Base-by-base conservation (phyloP, 2,113 vertebrate species). In the Crotalus horridus region DNA sequence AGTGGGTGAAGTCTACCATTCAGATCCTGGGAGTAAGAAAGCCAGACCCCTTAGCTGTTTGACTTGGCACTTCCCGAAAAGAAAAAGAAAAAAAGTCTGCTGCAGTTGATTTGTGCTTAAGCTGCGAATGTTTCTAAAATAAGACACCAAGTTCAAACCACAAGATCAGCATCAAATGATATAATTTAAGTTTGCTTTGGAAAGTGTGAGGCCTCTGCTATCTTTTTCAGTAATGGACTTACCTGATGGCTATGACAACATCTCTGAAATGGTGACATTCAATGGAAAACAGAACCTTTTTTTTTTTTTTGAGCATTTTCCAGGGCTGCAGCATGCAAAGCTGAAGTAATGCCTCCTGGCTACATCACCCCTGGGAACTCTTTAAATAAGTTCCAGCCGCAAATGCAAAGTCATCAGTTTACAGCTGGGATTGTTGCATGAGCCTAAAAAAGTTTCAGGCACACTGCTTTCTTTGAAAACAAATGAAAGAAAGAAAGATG, bases 131-230 rank as follows among this genome's bases (percentile, higher is more conserved):
- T 95, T 96, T 96, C 96, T 97, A 96, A 96, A 97, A 96, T 94
- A 96, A 81, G 95, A 96, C 95, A 94, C 95, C 85, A 85, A 91
- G 95, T 96, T 96, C 95, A 96, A 97, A 96, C 97, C 96, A 93
- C 97, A 97, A 95, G 96, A 96, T 95, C 96, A 96, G 94, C 94
- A 94, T 91, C 91, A 96, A 95, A 95, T 95, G 96, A 96, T 97
- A 95, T 96, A 96, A 96, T 96, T 96, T 95, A 96, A 96, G 93
- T 96, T 97, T 96, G 74, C 95, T 95, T 96, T 97, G 97, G 96
- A 96, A 95, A 95, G 94, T 0, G 0, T 2, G n/a, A 21, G 55
- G 93, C 88, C 88, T 96, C 96, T 93, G 95, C 93, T 96, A 95
- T 96, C 96, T 96, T 94, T 95, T 93, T 85, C 92, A 95, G 95